Conservation (phyloP, 1,140 invertebrate genomes). For the Drosophila miranda region DNA sequence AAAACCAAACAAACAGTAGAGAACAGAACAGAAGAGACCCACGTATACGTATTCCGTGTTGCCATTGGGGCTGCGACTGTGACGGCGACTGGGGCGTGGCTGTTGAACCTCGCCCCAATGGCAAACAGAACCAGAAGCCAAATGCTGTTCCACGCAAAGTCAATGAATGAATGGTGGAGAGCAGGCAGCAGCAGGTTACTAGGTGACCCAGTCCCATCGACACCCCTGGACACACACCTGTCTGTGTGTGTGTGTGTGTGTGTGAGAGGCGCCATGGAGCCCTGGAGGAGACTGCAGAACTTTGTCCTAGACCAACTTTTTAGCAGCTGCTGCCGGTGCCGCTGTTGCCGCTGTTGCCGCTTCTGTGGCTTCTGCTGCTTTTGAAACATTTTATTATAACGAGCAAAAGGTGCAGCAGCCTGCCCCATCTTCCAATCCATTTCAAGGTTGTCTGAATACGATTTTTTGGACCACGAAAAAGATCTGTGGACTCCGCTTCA, state of each 20-base stretch:
- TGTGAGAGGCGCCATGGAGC: too few species aligned
- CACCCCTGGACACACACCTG: constrained; percentile 42
- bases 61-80: not conserved
- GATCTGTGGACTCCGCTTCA: constrained; percentile 3
- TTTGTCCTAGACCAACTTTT: constrained; percentile 81
- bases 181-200: constrained; percentile 70
- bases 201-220: constrained; percentile 70
- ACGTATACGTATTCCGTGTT: not conserved
- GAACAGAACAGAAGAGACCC: not conserved
- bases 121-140: constrained; percentile 39
- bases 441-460: constrained; percentile 51
- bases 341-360: constrained; percentile 22
- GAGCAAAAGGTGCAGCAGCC: constrained; percentile 14
- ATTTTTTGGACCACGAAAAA: constrained; percentile 25
- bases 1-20: constrained; percentile 75
- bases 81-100: constrained; percentile 30
- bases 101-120: constrained; percentile 37
- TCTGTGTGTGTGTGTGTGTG: not conserved
- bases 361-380: constrained; percentile 28
- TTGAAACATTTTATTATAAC: constrained; percentile 66
- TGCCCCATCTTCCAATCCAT: constrained; percentile 32
- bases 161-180: not conserved
- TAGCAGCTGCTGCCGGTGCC: constrained; percentile 30
- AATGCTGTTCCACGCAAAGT: not conserved
- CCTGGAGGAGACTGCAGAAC: constrained; percentile 31